Evolutionary conservation across 2,888 invertebrate genomes (phyloP), one percentile per base, ranked within the genome.

Genomic region (Heliconius sara): DNA sequence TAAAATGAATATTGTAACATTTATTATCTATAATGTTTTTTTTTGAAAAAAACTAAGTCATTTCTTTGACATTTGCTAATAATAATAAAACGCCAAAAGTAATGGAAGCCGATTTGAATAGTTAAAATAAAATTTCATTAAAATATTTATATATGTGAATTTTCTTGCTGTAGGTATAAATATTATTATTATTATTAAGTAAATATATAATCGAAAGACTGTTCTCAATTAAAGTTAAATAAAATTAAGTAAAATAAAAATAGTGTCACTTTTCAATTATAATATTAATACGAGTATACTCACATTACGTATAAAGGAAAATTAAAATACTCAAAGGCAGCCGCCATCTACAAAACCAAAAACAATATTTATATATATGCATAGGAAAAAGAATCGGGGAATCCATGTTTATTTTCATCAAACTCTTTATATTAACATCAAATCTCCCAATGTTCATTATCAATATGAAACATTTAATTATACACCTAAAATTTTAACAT

Each of bases 401-500:
- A 16, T 22, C 22, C 9, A 70, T 25, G 1, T 70, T 43, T 25
- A 25, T 22, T 10, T 67, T 22, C 25, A 43, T 43, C 43, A 25
- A 68, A 68, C n/a, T 16, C 43, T 25, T 70, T 16, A 70, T 25
- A 25, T 43, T 70, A 47, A 70, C 43, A 70, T 70, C 16, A 25
- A 43, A n/a, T 16, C 43, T 5, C 25, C 7, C 13, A 25, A 7
- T 70, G 16, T 70, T 70, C n/a, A 43, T 43, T 7, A 7, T n/a
- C 68, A 68, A 68, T n/a, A 67, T 34, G 22, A 39, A 27, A 73
- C 72, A 73, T 73, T 34, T 34, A 74, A 12, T 52, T 52, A 30
- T 25, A 74, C n/a, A 73, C 76, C 67, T 70, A 52, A 67, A 25
- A 65, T 78, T 30, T 47, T 9, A 72, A 43, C 60, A 73, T n/a